These are phyloP conservation scores for Tetraodon nigroviridis DNA, from an alignment of 2,113 vertebrate genomes.

Conservation along the genomic window DNA sequence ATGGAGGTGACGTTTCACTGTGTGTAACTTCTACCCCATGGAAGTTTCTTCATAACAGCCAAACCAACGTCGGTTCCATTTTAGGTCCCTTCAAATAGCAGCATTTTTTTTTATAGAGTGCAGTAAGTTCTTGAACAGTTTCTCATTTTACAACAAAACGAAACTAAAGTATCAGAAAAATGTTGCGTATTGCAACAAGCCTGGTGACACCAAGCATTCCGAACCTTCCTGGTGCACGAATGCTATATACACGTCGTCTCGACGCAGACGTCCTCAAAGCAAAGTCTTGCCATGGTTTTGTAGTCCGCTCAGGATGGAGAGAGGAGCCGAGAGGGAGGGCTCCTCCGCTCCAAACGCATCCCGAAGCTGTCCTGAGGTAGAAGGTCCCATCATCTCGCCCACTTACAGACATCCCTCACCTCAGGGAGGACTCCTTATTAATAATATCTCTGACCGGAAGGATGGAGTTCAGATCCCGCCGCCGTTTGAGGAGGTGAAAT, in stretches of 20 bases:
- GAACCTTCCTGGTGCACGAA: conserved; percentile 3
- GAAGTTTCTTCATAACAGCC: neutral
- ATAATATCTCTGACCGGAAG: conserved; percentile 75
- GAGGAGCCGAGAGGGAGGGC: neutral
- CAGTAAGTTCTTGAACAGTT: neutral
- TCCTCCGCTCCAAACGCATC: conserved; percentile 13
- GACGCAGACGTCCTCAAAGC: conserved; percentile 14
- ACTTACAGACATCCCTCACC: conserved; percentile 54
- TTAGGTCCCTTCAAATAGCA: neutral
- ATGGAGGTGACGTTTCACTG: too few species aligned
- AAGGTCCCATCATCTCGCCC: conserved; percentile 15
- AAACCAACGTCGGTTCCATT: conserved; percentile 7
- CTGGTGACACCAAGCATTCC: neutral
- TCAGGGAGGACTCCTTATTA: conserved; percentile 60
- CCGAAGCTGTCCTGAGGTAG: conserved; percentile 37
- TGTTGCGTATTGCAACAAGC: neutral
- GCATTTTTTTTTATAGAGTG: conserved; percentile 9
- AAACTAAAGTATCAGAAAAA: neutral
- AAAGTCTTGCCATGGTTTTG: conserved; percentile 1
- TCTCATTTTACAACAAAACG: neutral
- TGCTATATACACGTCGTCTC: neutral
- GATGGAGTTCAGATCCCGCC: conserved; percentile 83
- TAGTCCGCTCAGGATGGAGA: neutral
- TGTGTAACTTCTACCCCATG: too few species aligned
- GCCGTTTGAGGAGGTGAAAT: conserved; percentile 73